A percentile compares a stretch with the other conserved stretches of the same genome.
Conservation (phyloP, 2,888 invertebrate species). For the Sesia apiformis region DNA sequence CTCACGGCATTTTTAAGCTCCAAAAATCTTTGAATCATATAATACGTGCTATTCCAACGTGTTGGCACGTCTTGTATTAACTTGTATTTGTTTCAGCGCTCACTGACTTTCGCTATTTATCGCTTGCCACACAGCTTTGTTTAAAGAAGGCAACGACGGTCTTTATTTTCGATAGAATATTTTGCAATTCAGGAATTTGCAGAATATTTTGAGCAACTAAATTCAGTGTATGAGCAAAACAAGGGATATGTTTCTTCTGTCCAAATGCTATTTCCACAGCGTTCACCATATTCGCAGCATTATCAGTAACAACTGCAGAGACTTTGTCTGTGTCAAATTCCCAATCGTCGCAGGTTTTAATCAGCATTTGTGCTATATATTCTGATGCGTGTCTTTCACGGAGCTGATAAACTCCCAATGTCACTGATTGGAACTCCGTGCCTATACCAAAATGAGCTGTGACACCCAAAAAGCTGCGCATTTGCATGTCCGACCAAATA, state of each 20-base stretch:
- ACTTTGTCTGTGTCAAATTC: conserved; percentile 17
- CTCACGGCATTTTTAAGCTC: conserved; percentile 2
- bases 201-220: too few relatives aligned
- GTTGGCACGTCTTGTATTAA: conserved; percentile 4
- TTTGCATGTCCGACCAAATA: conserved; percentile 3
- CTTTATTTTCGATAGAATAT: too few relatives aligned
- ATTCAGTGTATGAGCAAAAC: too few relatives aligned
- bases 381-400: conserved; percentile 30
- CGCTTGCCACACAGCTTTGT: conserved; percentile 2
- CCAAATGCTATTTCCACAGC: conserved; percentile 23
- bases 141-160: neutral
- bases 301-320: conserved; percentile 15
- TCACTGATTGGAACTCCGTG: too few relatives aligned
- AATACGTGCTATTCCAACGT: conserved; percentile 3
- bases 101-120: neutral
- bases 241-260: too few relatives aligned
- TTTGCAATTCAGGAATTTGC: too few relatives aligned
- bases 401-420: conserved; percentile 19
- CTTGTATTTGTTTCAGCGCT: conserved; percentile 1
- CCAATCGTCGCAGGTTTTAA: conserved; percentile 20
- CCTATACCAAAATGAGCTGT: too few relatives aligned
- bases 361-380: conserved; percentile 21
- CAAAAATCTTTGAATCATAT: conserved; percentile 2
- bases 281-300: conserved; percentile 24
- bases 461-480: conserved; percentile 12